These are phyloP conservation scores for Brenthis ino DNA, from an alignment of 2,888 invertebrate genomes.

Conservation along the genomic window DNA sequence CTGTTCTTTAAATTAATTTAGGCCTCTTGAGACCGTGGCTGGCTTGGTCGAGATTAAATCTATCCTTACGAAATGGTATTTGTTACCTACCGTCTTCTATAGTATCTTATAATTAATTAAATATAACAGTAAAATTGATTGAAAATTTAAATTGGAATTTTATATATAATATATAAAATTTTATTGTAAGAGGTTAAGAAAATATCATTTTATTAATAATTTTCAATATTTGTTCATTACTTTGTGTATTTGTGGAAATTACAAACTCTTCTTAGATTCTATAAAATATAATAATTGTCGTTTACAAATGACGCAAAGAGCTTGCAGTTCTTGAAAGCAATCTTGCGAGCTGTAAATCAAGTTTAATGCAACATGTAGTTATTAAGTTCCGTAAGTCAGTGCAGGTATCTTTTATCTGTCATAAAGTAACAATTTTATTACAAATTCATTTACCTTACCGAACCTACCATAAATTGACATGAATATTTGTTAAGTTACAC, in stretches of 20 bases:
- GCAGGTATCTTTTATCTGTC: conserved; percentile 34
- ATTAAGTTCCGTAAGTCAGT: conserved; percentile 35
- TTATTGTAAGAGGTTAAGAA: too few species aligned
- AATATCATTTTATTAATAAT: background rate
- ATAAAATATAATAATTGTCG: conserved; percentile 25
- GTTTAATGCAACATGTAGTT: conserved; percentile 35
- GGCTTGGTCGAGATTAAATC: conserved; percentile 67
- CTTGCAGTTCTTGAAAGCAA: conserved; percentile 33
- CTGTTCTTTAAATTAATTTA: conserved; percentile 78
- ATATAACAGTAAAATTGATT: too few species aligned
- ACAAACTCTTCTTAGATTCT: conserved; percentile 10
- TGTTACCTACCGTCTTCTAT: conserved; percentile 15
- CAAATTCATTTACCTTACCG: conserved; percentile 36
- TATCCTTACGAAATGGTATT: conserved; percentile 69
- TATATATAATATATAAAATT: too few species aligned
- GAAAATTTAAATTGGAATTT: too few species aligned
- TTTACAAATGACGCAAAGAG: conserved; percentile 15
- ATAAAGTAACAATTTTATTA: conserved; percentile 42
- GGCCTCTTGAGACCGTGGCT: conserved; percentile 69
- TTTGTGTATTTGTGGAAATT: background rate
- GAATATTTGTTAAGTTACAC: conserved; percentile 33
- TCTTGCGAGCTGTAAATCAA: conserved; percentile 34
- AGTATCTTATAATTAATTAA: conserved; percentile 5
- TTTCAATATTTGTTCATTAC: background rate
- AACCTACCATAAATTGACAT: conserved; percentile 27